Percentiles rank a stretch among this genome's conserved stretches.
phyloP scores from a whole-genome alignment of 2,888 invertebrate genomes.

The Ophioninae sp. region DNA sequence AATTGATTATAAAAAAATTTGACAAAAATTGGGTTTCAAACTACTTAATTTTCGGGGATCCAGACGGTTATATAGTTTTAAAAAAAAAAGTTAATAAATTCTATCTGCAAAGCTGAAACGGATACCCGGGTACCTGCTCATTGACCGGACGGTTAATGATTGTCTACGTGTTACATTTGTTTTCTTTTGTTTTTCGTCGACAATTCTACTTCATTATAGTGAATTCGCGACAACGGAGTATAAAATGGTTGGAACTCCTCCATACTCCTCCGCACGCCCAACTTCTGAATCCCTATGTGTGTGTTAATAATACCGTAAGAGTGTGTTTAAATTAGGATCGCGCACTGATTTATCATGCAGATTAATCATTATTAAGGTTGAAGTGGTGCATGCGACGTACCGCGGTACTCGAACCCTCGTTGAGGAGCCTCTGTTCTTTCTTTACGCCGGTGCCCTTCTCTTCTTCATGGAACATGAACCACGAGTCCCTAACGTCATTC shows the following conservation, averaged over 20 bases:
- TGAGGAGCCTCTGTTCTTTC: conserved; percentile 22
- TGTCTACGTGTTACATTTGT: too few species aligned
- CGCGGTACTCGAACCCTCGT: conserved; percentile 16
- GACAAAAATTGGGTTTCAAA: too few species aligned
- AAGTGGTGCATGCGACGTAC: conserved; percentile 35
- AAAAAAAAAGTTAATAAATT: too few species aligned
- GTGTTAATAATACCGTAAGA: neutral
- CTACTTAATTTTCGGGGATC: too few species aligned
- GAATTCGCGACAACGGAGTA: neutral
- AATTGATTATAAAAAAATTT: too few species aligned
- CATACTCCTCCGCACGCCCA: conserved; percentile 25
- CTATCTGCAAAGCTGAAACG: too few species aligned
- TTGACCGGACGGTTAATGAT: too few species aligned
- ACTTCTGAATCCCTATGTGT: conserved; percentile 13
- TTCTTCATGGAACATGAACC: neutral
- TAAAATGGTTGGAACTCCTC: conserved; percentile 19
- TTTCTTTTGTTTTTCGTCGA: too few species aligned
- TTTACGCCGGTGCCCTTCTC: conserved; percentile 1
- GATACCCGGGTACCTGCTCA: too few species aligned
- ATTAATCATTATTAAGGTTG: conserved; percentile 60
- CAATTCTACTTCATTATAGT: too few species aligned
- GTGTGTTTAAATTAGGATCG: conserved; percentile 55
- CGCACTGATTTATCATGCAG: conserved; percentile 51
- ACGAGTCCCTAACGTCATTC: neutral
- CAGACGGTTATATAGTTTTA: too few species aligned